Conservation (phyloP, 1,140 invertebrate genomes). For the Dufourea novaeangliae region DNA sequence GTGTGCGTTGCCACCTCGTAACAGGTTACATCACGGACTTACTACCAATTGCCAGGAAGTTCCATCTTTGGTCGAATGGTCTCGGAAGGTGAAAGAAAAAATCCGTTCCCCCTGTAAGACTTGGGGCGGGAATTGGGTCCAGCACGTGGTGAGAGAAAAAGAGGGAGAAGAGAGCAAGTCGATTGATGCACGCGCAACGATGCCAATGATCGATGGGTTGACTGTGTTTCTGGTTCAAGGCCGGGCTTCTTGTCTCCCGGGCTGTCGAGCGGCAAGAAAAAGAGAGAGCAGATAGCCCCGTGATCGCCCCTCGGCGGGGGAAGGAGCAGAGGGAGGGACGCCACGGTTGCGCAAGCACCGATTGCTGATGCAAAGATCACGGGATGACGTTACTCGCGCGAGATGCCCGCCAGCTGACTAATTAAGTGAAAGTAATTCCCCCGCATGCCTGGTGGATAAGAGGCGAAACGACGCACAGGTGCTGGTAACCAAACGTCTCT, state of each 20-base stretch:
- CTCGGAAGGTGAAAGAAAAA: too few species aligned
- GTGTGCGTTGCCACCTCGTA: too few species aligned
- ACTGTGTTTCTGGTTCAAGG: constrained; percentile 51
- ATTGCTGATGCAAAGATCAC: constrained; percentile 44
- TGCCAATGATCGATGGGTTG: constrained; percentile 40
- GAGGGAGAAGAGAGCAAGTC: background rate
- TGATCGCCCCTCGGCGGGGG: too few species aligned
- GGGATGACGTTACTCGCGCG: constrained; percentile 32
- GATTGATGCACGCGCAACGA: constrained; percentile 3
- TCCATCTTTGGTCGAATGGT: too few species aligned
- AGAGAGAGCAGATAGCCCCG: constrained; percentile 14
- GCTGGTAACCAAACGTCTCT: background rate
- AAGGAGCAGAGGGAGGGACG: too few species aligned
- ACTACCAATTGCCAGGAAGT: too few species aligned
- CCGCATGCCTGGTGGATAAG: constrained; percentile 1
- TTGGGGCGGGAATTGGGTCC: background rate
- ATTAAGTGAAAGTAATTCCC: constrained; percentile 59
- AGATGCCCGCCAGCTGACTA: constrained; percentile 34
- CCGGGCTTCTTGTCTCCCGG: background rate
- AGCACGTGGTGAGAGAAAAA: background rate
- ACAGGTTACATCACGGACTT: too few species aligned
- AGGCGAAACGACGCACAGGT: background rate
- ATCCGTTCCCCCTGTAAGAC: too few species aligned
- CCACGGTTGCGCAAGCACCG: constrained; percentile 38
- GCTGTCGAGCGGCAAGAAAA: constrained; percentile 18